Evolutionary conservation across 2,113 vertebrate genomes (phyloP).

Genomic region (Boleophthalmus pectinirostris): DNA sequence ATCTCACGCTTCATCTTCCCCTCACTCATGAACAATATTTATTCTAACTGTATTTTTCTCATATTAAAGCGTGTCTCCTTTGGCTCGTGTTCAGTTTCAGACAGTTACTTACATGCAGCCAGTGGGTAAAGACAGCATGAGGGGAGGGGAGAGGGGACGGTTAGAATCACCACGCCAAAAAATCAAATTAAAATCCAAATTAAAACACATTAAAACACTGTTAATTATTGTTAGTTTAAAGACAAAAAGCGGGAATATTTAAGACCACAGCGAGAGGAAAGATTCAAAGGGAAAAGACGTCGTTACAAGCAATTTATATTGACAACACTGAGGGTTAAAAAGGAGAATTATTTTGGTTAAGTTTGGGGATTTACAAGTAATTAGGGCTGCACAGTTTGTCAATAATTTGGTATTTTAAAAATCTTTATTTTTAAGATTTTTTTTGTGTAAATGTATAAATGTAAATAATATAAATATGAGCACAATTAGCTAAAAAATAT

Average conservation of each 20-base stretch:
- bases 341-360: background rate
- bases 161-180: slow-evolving; percentile 60
- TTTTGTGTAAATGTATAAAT: too few species aligned
- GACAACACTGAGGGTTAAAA: background rate
- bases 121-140: slow-evolving; percentile 99
- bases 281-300: slow-evolving; percentile 36
- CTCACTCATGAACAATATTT: too few species aligned
- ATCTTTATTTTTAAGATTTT: too few species aligned
- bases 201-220: slow-evolving; percentile 25
- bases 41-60: too few species aligned
- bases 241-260: slow-evolving; percentile 14
- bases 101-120: slow-evolving; percentile 99
- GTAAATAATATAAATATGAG: too few species aligned
- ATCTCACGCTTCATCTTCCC: too few species aligned
- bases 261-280: slow-evolving; percentile 27
- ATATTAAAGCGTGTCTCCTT: background rate
- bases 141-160: slow-evolving; percentile 89
- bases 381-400: background rate
- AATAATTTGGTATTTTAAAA: background rate
- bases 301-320: background rate
- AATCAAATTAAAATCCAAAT: slow-evolving; percentile 18
- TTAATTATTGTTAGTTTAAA: slow-evolving; percentile 53
- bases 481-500: too few species aligned
- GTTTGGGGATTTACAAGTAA: background rate
- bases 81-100: background rate